These are phyloP conservation scores for Paedocypris micromegethes DNA, from an alignment of 2,797 vertebrate species.

Conservation along the genomic window DNA sequence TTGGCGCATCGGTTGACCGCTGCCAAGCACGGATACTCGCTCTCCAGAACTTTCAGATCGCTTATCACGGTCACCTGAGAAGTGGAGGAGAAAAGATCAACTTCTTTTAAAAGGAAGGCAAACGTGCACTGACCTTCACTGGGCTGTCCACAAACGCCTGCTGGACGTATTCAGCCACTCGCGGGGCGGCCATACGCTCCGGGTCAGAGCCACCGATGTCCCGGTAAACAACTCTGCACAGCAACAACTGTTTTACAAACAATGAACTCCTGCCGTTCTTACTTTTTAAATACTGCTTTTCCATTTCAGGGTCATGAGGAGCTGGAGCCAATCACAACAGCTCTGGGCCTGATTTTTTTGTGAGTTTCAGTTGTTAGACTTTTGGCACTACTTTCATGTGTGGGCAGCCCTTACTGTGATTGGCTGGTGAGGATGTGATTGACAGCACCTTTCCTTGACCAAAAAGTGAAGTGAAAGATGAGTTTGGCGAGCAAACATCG, in stretches of 20 bases:
- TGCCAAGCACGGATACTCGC: slow-evolving; percentile 74
- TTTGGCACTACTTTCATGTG: too few species aligned
- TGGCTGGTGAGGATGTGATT: too few species aligned
- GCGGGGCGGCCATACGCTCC: slow-evolving; percentile 76
- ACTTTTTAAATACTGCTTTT: too few species aligned
- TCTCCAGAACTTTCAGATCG: slow-evolving; percentile 61
- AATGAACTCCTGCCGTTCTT: too few species aligned
- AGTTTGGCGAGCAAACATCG: too few species aligned
- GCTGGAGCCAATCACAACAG: not conserved
- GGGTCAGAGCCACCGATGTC: slow-evolving; percentile 79
- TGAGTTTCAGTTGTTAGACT: too few species aligned
- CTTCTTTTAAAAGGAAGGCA: not conserved
- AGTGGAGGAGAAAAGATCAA: slow-evolving; percentile 5
- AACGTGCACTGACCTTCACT: slow-evolving; percentile 56
- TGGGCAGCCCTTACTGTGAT: too few species aligned
- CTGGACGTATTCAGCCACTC: slow-evolving; percentile 66
- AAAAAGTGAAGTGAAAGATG: too few species aligned
- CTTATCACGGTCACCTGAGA: slow-evolving; percentile 67
- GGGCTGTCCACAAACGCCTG: slow-evolving; percentile 65
- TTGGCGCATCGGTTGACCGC: slow-evolving; percentile 78
- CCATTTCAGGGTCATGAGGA: too few species aligned
- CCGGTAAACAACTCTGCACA: slow-evolving; percentile 64
- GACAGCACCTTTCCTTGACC: too few species aligned
- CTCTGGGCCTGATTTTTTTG: too few species aligned
- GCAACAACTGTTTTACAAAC: not conserved